These are phyloP conservation scores for Plectropomus leopardus DNA, from an alignment of 2,113 vertebrate genomes.

Conservation along the genomic window DNA sequence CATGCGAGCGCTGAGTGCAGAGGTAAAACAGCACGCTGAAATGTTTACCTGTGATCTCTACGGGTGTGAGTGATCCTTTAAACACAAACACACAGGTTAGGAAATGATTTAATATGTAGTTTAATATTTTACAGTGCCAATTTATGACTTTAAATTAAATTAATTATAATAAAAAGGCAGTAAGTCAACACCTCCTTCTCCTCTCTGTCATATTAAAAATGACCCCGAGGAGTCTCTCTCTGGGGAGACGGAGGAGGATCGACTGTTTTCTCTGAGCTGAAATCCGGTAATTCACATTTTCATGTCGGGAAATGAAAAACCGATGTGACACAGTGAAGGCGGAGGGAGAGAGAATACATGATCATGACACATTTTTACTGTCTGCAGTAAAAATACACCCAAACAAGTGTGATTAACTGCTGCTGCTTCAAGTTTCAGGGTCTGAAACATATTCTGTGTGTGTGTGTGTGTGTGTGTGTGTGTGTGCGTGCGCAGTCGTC, in stretches of 20 bases:
- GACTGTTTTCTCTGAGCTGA: background rate
- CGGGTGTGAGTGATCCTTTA: background rate
- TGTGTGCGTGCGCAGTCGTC: background rate
- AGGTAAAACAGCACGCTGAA: background rate
- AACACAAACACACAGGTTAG: background rate
- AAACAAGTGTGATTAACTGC: too few relatives aligned
- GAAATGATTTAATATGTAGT: background rate
- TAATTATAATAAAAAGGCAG: too few relatives aligned
- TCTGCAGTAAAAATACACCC: too few relatives aligned
- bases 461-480: background rate
- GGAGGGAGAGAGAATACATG: too few relatives aligned
- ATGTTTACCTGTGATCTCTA: too few relatives aligned
- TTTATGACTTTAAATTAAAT: too few relatives aligned
- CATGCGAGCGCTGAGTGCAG: too few relatives aligned
- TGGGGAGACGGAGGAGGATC: background rate
- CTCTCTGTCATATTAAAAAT: background rate
- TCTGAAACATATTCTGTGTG: background rate
- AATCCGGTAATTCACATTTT: background rate
- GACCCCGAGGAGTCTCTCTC: background rate
- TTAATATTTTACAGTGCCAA: too few relatives aligned
- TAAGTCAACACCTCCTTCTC: background rate
- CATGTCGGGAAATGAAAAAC: slow-evolving; percentile 1
- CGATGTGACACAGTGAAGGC: too few relatives aligned
- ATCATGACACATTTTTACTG: too few relatives aligned
- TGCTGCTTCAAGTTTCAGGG: background rate